Evolutionary conservation across 2,888 invertebrate genomes (phyloP), one percentile per base, ranked within the genome.

Genomic region (Mallateleia sp.): DNA sequence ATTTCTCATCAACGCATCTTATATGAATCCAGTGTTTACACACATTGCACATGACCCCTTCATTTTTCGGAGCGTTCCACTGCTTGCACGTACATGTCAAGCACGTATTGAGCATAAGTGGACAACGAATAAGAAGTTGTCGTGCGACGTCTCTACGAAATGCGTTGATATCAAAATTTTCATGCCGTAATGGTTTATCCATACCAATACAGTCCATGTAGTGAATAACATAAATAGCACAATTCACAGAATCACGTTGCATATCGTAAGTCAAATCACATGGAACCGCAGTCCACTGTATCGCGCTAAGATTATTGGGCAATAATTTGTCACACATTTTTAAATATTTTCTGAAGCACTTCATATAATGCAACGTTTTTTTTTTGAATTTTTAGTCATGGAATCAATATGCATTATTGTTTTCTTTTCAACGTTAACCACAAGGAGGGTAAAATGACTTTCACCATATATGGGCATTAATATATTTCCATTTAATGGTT

Each of bases 11-110:
- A 24, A 42, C 4, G 20, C 62, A 62, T 9, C 34, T 22, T 15
- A 6, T 0, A 24, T 62, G 62, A 8, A 62, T 38, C 62, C 62
- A 62, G 15, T 22, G 62, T 1, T 15, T 11, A 20, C 62, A 62
- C 15, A 62, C 24, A 24, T 42, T 42, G 42, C 62, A 62, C 62
- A 62, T 62, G 15, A 62, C 62, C 22, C 62, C 42, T 22, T 24
- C 9, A 11, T 28, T n/a, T n/a, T n/a, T n/a, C n/a, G n/a, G n/a
- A n/a, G n/a, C 28, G 28, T 28, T 28, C 28, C 28, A 28, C 28
- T 28, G 4, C 8, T 28, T 4, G 28, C 8, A 6, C 2, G 14
- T 2, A 60, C 60, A 60, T 9, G 0, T 1, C 14, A 60, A 38
- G 14, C 60, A 60, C 11, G 11, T 11, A 38, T 60, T 60, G 22